Percentiles rank a stretch among this genome's conserved stretches.
Conservation (phyloP, 2,888 invertebrate species). For the Podotricha telesiphe region DNA sequence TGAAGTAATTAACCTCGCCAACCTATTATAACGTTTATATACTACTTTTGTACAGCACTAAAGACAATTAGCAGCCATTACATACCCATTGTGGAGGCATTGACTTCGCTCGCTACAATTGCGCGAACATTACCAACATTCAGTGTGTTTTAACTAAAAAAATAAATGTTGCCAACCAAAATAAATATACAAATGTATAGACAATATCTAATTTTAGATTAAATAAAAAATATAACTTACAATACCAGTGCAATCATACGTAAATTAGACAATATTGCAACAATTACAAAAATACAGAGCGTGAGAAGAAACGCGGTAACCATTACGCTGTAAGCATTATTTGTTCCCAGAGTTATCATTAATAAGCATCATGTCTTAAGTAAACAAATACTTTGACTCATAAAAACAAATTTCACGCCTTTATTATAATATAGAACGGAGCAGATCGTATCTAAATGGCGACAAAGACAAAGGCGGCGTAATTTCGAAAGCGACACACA, state of each 20-base stretch:
- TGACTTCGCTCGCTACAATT: slow-evolving; percentile 15
- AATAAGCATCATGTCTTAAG: slow-evolving; percentile 23
- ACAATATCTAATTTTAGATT: too few relatives aligned
- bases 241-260: neutral
- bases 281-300: neutral
- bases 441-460: slow-evolving; percentile 43
- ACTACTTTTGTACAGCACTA: slow-evolving; percentile 8
- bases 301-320: slow-evolving; percentile 7
- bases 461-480: slow-evolving; percentile 39
- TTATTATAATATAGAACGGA: slow-evolving; percentile 36
- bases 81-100: slow-evolving; percentile 14
- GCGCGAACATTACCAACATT: slow-evolving; percentile 13
- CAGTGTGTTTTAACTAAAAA: slow-evolving; percentile 6
- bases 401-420: slow-evolving; percentile 40
- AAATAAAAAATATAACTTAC: neutral
- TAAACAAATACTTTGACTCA: slow-evolving; percentile 31
- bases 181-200: neutral
- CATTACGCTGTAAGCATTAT: slow-evolving; percentile 3
- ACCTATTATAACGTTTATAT: slow-evolving; percentile 14
- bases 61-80: slow-evolving; percentile 26
- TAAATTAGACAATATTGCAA: neutral
- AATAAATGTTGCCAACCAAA: slow-evolving; percentile 3
- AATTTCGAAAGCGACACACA: slow-evolving; percentile 41
- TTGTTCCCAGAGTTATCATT: slow-evolving; percentile 20
- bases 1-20: slow-evolving; percentile 18